Base-by-base conservation (phyloP, 1,140 invertebrate species). In the Drosophila albomicans region DNA sequence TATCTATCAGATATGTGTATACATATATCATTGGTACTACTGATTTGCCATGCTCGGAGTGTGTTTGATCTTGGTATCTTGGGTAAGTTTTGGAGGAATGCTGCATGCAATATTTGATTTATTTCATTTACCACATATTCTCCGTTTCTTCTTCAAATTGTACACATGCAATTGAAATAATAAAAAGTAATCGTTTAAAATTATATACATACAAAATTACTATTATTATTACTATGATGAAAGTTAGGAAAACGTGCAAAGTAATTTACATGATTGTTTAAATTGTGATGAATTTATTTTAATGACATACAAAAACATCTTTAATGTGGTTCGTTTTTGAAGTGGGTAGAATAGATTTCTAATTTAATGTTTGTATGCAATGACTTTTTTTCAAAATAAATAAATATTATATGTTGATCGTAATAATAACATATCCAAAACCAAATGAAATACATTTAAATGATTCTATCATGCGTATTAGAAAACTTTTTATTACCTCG, bases 91-190 rank as follows among this genome's bases (percentile, higher is more conserved):
- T 67, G 43, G 38, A 51, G 54, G 68, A 16, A 58, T 56, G 58
- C 62, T 54, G 51, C 82, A 87, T 87, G 82, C 82, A 82, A 49
- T 66, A 48, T 65, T 28, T 71, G 54, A 56, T 75, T 69, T 45
- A 16, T 48, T n/a, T 32, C 25, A 52, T 75, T 91, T 91, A 91
- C 78, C 82, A 90, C 43, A 87, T 87, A 81, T 91, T 91, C 72
- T 91, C 79, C 61, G 87, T 73, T 48, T 90, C 81, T 82, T 91
- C 87, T 81, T 71, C 73, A 84, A 75, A 77, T 88, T 61, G 63
- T 77, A 61, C 75, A 71, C 79, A 90, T 91, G 81, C 87, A 87
- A 82, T 68, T 46, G 32, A 76, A 75, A 30, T 66, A 66, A 51
- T 66, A 66, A 51, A 69, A 73, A 63, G 46, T 58, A 62, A 30